Evolutionary conservation across 2,888 invertebrate genomes (phyloP).

Genomic region (Ophraella communa): DNA sequence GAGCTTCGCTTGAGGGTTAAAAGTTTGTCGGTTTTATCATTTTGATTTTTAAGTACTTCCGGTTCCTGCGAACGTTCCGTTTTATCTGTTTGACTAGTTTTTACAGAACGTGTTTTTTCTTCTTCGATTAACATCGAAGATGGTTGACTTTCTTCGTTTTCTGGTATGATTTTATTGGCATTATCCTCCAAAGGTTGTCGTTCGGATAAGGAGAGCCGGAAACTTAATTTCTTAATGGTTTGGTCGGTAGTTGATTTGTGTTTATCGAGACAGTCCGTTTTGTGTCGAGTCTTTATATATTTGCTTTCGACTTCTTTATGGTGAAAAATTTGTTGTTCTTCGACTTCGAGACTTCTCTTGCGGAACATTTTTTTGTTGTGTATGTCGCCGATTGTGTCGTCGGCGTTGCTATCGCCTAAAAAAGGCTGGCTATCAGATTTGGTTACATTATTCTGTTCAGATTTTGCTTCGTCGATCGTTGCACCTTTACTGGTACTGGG

Average conservation of each 20-base stretch:
- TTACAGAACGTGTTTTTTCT: no score
- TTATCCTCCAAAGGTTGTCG: conserved; percentile 1
- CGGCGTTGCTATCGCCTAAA: background rate
- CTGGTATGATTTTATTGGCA: no score
- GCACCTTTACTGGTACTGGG: background rate
- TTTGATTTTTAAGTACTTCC: background rate
- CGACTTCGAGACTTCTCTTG: background rate
- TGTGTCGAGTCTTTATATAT: background rate
- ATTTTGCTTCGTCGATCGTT: background rate
- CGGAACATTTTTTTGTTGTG: background rate
- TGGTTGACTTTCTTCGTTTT: background rate
- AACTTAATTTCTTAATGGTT: background rate
- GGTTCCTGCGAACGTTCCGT: no score
- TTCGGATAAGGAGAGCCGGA: background rate
- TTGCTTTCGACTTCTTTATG: background rate
- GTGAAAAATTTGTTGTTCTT: background rate
- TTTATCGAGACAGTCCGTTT: background rate
- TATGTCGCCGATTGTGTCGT: conserved; percentile 5
- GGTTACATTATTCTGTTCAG: background rate
- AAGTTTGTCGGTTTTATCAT: background rate
- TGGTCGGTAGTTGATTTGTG: background rate
- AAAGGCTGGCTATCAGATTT: background rate
- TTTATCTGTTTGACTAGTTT: no score
- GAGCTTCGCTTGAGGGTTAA: background rate
- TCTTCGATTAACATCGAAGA: no score